phyloP scores from a whole-genome alignment of 2,888 invertebrate species.

The Cordylochernes scorpioides region DNA sequence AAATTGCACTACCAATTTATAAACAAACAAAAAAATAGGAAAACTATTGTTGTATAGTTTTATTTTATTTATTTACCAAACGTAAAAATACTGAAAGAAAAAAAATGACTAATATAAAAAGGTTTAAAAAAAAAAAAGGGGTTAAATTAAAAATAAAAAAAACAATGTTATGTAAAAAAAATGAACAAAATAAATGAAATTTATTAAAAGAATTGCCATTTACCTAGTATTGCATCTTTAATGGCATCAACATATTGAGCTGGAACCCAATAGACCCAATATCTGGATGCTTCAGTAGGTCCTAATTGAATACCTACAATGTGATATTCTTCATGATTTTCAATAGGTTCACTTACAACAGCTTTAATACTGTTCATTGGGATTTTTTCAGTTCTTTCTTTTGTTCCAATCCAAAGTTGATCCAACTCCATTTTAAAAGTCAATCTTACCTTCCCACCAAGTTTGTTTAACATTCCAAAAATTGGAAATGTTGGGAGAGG shows the following conservation, averaged over 20 bases:
- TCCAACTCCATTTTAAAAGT: constrained; percentile 1
- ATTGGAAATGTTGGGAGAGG: background rate
- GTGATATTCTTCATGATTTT: constrained; percentile 67
- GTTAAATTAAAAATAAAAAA: too few relatives aligned
- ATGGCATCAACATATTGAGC: constrained; percentile 68
- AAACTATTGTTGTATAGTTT: too few relatives aligned
- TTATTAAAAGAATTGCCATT: constrained; percentile 16
- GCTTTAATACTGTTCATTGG: constrained; percentile 67
- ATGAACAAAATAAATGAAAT: too few relatives aligned
- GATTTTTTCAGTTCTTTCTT: constrained; percentile 63
- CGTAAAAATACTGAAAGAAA: too few relatives aligned
- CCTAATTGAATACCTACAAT: constrained; percentile 54
- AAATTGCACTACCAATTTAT: too few relatives aligned
- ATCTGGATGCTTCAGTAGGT: constrained; percentile 64
- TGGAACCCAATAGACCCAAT: constrained; percentile 85
- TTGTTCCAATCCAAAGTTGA: background rate
- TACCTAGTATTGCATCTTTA: constrained; percentile 42
- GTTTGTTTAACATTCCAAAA: background rate
- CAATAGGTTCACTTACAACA: constrained; percentile 49
- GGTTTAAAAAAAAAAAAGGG: too few relatives aligned
- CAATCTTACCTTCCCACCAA: background rate
- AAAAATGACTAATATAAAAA: too few relatives aligned
- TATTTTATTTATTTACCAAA: too few relatives aligned
- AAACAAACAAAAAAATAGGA: too few relatives aligned
- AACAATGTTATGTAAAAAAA: too few relatives aligned